Evolutionary conservation across 2,113 vertebrate genomes (phyloP), one percentile per base, ranked within the genome.

Genomic region (Labrus mixtus): DNA sequence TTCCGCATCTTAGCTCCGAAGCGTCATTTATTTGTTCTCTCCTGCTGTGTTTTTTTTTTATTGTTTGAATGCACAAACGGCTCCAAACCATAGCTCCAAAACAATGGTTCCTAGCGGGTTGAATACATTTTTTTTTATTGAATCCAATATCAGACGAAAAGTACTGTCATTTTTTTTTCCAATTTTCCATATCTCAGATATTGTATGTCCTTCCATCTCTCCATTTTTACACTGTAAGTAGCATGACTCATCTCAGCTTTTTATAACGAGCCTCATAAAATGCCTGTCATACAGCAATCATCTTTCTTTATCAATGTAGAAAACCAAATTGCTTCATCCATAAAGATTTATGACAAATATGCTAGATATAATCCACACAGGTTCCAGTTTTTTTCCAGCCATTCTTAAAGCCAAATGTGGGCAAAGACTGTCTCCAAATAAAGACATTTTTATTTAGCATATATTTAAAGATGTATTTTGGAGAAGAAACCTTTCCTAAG

Each of bases 351-450:
- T 73, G 68, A 62, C 16, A 15, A 50, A 36, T 50, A 41, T 48
- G 13, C 11, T 62, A 51, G 19, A 41, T 56, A 25, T 25, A 74
- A 69, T 68, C 50, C 20, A 68, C 39, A 63, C 6, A 46, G 36
- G 29, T 33, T 54, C 46, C 16, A 71, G 25, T 25, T 3, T 56
- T 56, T 48, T 17, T 29, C 22, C 61, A 51, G 11, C 67, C 63
- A 53, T 23, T 55, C 65, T 22, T 41, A 19, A 59, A 45, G 10
- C 15, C 51, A 60, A 57, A 36, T 25, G 8, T 51, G 9, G 36
- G 6, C 9, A 46, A 16, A 4, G 4, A 33, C 13, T 51, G 43
- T 54, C 4, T 59, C 11, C 11, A 39, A 9, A 11, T 9, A 29
- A 41, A 17, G 10, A 25, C 20, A 43, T 20, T 9, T 56, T 46